These are phyloP conservation scores for Talpa occidentalis DNA, from an alignment of 2,113 vertebrate species.

Conservation along the genomic window DNA sequence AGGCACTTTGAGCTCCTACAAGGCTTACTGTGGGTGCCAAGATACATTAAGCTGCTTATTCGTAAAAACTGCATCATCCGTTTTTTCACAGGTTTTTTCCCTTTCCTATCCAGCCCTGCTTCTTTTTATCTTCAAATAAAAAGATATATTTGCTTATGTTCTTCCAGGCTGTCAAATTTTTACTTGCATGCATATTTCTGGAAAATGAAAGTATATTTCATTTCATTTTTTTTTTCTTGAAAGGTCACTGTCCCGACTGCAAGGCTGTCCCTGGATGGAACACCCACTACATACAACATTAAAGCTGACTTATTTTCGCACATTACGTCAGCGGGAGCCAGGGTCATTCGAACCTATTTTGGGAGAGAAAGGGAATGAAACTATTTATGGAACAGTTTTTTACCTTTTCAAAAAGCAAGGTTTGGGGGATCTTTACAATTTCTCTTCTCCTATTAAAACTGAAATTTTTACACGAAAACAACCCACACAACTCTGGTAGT, in stretches of 20 bases:
- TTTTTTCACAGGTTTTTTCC: constrained; percentile 90
- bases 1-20: constrained; percentile 96
- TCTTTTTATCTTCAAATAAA: constrained; percentile 94
- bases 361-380: constrained; percentile 81
- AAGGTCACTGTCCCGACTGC: constrained; percentile 87
- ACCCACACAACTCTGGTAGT: constrained; percentile 75
- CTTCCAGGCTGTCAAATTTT: constrained; percentile 91
- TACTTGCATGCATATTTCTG: constrained; percentile 91
- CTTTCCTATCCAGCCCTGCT: constrained; percentile 91
- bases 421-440: constrained; percentile 76
- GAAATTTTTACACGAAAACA: constrained; percentile 78
- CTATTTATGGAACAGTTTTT: constrained; percentile 85
- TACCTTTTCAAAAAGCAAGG: constrained; percentile 81
- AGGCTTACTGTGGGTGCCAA: constrained; percentile 98
- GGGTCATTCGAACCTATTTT: constrained; percentile 85
- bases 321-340: constrained; percentile 85
- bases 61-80: constrained; percentile 97
- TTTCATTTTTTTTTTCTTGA: constrained; percentile 81
- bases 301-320: constrained; percentile 85
- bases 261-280: constrained; percentile 84
- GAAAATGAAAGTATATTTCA: constrained; percentile 89
- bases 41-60: constrained; percentile 99
- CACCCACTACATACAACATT: constrained; percentile 78
- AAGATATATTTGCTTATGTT: constrained; percentile 93
- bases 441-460: constrained; percentile 74